These are phyloP conservation scores for Oreocharis arfaki DNA, from an alignment of 2,113 vertebrate genomes.

Conservation along the genomic window DNA sequence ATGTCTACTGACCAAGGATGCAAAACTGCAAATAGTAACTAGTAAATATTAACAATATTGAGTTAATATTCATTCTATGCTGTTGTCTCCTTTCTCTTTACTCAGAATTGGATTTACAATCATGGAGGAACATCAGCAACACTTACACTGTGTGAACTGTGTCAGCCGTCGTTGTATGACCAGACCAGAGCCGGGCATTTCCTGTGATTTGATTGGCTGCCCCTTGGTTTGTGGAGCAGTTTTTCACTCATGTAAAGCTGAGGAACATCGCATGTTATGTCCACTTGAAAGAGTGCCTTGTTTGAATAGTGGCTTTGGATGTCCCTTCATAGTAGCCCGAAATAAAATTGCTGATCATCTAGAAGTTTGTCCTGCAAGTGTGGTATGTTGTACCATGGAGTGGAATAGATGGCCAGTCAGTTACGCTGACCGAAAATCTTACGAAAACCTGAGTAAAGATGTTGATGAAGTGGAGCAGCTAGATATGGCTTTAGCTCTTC, in stretches of 20 bases:
- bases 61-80: neutral
- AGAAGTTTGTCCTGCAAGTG: slow-evolving; percentile 91
- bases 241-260: slow-evolving; percentile 91
- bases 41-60: neutral
- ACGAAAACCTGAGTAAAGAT: slow-evolving; percentile 89
- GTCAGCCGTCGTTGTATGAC: slow-evolving; percentile 88
- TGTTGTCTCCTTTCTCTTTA: slow-evolving; percentile 23
- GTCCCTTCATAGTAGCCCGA: slow-evolving; percentile 84
- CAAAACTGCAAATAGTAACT: neutral
- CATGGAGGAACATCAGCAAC: slow-evolving; percentile 82
- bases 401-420: slow-evolving; percentile 98
- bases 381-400: slow-evolving; percentile 98
- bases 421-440: slow-evolving; percentile 90
- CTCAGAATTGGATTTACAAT: slow-evolving; percentile 65
- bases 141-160: slow-evolving; percentile 89
- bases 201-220: slow-evolving; percentile 87
- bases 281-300: slow-evolving; percentile 90
- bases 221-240: slow-evolving; percentile 90
- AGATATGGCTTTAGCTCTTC: slow-evolving; percentile 94
- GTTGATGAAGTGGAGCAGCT: slow-evolving; percentile 92
- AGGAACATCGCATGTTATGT: slow-evolving; percentile 91
- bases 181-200: slow-evolving; percentile 81
- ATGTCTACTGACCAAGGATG: neutral
- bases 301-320: slow-evolving; percentile 90
- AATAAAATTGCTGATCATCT: slow-evolving; percentile 92